These are phyloP conservation scores for Plagiodera versicolora DNA, from an alignment of 2,888 invertebrate genomes.

Conservation along the genomic window DNA sequence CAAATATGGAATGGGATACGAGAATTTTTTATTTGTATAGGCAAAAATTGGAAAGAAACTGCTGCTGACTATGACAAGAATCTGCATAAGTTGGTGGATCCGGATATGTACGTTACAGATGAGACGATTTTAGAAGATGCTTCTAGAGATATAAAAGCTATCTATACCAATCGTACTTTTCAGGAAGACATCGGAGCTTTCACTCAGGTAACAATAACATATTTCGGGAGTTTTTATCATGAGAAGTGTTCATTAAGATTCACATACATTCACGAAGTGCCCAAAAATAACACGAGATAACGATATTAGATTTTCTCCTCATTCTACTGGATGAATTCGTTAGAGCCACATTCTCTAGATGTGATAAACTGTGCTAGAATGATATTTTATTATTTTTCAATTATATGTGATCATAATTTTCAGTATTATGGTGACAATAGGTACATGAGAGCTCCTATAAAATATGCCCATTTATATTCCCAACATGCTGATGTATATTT, in stretches of 20 bases:
- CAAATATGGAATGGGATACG: neutral
- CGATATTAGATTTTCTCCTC: too few species aligned
- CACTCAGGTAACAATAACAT: constrained; percentile 12
- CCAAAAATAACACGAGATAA: too few species aligned
- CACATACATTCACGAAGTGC: too few species aligned
- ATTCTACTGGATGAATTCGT: too few species aligned
- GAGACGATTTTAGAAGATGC: constrained; percentile 4
- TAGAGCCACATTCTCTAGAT: too few species aligned
- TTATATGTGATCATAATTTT: constrained; percentile 9
- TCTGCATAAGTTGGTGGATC: constrained; percentile 21
- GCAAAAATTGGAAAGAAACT: constrained; percentile 12
- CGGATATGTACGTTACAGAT: constrained; percentile 26
- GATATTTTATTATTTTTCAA: neutral
- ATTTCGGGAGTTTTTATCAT: too few species aligned
- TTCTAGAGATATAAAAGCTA: constrained; percentile 3
- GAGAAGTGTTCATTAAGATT: too few species aligned
- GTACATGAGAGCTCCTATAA: constrained; percentile 24
- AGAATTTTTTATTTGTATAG: constrained; percentile 11
- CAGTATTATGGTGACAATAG: constrained; percentile 31
- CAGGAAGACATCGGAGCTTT: neutral
- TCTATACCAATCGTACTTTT: constrained; percentile 6
- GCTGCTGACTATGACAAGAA: constrained; percentile 20
- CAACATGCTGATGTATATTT: constrained; percentile 27
- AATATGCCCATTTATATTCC: constrained; percentile 29
- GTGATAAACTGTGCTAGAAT: constrained; percentile 26